Percentiles rank a stretch among this genome's conserved stretches.
These are phyloP conservation scores for Ceratosolen solmsi DNA, from an alignment of 1,140 invertebrate species.

Conservation along the genomic window DNA sequence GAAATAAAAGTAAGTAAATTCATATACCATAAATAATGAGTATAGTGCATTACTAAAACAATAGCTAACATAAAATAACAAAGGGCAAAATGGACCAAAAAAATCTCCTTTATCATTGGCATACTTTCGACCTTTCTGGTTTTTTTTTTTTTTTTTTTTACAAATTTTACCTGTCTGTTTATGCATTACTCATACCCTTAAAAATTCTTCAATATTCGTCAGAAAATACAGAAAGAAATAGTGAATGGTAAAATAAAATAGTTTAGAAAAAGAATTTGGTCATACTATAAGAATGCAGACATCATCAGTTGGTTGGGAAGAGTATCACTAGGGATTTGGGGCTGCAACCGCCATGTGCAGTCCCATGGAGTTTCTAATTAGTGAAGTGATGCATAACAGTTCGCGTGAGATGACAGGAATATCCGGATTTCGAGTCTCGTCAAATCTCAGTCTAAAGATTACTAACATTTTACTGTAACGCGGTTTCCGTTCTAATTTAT, in stretches of 20 bases:
- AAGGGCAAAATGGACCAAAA: too few species aligned
- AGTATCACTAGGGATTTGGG: conserved; percentile 27
- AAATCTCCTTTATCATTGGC: neutral
- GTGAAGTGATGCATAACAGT: conserved; percentile 54
- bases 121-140: neutral
- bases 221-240: neutral
- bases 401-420: conserved; percentile 63
- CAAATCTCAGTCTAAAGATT: conserved; percentile 59
- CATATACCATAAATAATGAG: too few species aligned
- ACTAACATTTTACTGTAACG: conserved; percentile 61
- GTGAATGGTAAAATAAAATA: conserved; percentile 9
- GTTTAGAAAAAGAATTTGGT: conserved; percentile 45
- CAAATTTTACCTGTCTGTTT: too few species aligned
- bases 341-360: conserved; percentile 52
- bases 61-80: too few species aligned
- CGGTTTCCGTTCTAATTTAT: conserved; percentile 58
- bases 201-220: neutral
- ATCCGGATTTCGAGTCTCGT: conserved; percentile 57
- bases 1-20: too few species aligned
- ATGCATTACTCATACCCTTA: neutral
- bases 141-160: too few species aligned
- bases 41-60: too few species aligned
- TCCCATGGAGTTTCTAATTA: conserved; percentile 63
- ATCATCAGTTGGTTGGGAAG: conserved; percentile 53
- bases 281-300: conserved; percentile 5